phyloP scores from a whole-genome alignment of 2,113 vertebrate species.

The Cyprinodon variegatus region DNA sequence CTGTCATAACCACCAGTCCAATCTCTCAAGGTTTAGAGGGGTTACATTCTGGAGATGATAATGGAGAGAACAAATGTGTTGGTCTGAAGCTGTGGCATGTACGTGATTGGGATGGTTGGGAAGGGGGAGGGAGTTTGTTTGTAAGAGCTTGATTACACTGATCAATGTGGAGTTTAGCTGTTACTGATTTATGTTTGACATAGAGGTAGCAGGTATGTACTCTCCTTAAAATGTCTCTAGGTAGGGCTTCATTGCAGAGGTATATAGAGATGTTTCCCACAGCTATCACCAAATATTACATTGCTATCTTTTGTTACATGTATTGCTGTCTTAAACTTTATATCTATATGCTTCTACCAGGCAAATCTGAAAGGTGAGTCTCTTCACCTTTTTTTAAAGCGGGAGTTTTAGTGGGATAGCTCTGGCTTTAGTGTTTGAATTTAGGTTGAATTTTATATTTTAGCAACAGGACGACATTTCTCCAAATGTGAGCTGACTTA shows the following conservation, averaged over 20 bases:
- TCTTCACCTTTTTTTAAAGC: neutral
- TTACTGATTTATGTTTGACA: conserved; percentile 37
- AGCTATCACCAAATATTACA: conserved; percentile 12
- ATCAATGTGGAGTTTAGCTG: conserved; percentile 8
- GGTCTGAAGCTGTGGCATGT: conserved; percentile 22
- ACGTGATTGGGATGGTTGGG: conserved; percentile 4
- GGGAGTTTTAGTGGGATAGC: no score
- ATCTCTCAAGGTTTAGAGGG: conserved; percentile 29
- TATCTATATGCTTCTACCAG: conserved; percentile 3
- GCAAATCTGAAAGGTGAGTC: conserved; percentile 33
- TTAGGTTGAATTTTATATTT: no score
- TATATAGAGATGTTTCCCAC: conserved; percentile 46
- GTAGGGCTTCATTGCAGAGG: conserved; percentile 1
- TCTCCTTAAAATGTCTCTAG: neutral
- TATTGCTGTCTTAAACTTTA: conserved; percentile 1
- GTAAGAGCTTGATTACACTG: conserved; percentile 19
- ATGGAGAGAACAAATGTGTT: conserved; percentile 15
- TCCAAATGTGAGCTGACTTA: neutral
- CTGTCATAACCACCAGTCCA: conserved; percentile 51
- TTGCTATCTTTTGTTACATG: conserved; percentile 31
- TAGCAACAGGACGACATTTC: no score
- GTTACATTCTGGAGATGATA: conserved; percentile 36
- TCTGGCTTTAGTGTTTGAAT: no score
- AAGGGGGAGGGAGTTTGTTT: neutral
- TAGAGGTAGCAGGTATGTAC: conserved; percentile 9